These are phyloP conservation scores for Drosophila santomea DNA, from an alignment of 1,140 invertebrate genomes.

Conservation along the genomic window DNA sequence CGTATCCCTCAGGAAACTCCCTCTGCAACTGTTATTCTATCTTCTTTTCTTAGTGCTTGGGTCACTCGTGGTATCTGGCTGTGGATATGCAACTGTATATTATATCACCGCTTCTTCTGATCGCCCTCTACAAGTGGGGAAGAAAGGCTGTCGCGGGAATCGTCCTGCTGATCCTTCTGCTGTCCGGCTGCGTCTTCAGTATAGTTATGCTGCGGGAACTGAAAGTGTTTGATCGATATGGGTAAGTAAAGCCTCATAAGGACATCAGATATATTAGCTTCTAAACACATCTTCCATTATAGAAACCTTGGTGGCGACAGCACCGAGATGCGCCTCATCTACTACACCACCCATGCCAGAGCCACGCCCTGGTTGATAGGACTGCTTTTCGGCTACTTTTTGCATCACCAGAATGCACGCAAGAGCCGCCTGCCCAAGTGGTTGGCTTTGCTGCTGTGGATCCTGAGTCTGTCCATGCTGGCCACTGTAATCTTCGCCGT, in stretches of 20 bases:
- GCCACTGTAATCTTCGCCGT: constrained; percentile 64
- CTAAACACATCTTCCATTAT: background rate
- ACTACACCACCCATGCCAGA: constrained; percentile 74
- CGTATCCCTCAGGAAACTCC: background rate
- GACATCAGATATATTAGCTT: background rate
- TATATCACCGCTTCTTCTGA: constrained; percentile 90
- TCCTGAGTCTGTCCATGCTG: constrained; percentile 57
- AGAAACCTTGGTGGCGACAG: constrained; percentile 64
- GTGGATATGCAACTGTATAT: constrained; percentile 94
- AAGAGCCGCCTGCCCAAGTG: constrained; percentile 34
- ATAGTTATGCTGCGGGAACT: constrained; percentile 61
- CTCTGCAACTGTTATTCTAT: background rate
- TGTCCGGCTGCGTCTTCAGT: constrained; percentile 64
- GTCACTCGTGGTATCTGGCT: constrained; percentile 95
- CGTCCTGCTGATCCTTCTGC: constrained; percentile 51
- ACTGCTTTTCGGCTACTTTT: constrained; percentile 70
- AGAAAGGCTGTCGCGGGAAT: constrained; percentile 47
- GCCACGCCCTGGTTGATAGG: constrained; percentile 78
- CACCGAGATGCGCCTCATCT: constrained; percentile 63
- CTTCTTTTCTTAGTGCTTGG: constrained; percentile 90
- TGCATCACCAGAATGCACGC: constrained; percentile 44
- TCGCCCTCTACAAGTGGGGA: constrained; percentile 88
- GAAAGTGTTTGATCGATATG: constrained; percentile 53
- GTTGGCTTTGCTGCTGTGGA: constrained; percentile 52
- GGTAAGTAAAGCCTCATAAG: constrained; percentile 28